Conservation (phyloP, 2,113 vertebrate genomes). For the Myodes glareolus region DNA sequence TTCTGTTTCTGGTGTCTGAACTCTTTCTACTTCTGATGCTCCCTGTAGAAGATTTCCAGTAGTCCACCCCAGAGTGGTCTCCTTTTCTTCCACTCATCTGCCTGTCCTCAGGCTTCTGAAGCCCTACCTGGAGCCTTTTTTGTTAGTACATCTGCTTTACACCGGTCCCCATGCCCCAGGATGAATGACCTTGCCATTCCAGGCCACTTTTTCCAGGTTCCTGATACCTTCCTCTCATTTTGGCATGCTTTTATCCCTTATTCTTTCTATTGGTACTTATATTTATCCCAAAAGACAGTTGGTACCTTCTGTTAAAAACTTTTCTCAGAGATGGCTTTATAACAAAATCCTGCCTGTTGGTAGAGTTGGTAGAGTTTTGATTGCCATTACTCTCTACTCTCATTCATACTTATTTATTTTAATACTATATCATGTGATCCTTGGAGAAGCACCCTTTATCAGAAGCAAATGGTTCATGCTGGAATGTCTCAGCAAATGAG, state of each 20-base stretch:
- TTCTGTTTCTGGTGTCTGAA: background rate
- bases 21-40: background rate
- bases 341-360: background rate
- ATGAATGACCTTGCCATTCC: too few species aligned
- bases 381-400: background rate
- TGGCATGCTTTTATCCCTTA: too few species aligned
- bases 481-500: background rate
- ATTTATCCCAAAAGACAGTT: background rate
- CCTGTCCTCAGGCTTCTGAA: background rate
- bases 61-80: background rate
- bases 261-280: background rate
- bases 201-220: background rate
- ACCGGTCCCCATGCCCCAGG: background rate
- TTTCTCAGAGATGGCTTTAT: background rate
- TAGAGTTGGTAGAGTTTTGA: background rate
- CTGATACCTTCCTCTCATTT: background rate
- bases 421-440: background rate
- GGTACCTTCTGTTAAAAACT: background rate
- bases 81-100: background rate
- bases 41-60: background rate
- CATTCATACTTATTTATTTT: conserved; percentile 23
- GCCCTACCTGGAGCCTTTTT: background rate
- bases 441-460: background rate
- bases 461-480: background rate
- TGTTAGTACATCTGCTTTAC: background rate